A percentile compares a stretch with the other conserved stretches of the same genome.
These are phyloP conservation scores for Clarias fuscus DNA, from an alignment of 2,797 vertebrate genomes.

Conservation along the genomic window DNA sequence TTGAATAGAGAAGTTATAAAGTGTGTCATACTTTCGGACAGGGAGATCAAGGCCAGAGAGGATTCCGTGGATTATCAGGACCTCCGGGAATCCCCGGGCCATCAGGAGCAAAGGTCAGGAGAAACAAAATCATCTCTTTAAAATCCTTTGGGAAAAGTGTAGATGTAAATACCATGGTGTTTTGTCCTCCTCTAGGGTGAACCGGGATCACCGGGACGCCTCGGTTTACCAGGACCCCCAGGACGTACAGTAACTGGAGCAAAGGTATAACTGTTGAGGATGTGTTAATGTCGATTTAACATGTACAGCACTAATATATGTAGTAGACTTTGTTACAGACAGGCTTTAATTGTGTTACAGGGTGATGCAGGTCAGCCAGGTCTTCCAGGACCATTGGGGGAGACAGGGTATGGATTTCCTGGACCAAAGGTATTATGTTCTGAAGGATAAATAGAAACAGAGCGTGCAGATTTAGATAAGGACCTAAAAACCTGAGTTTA, in stretches of 20 bases:
- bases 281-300: neutral
- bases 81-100: constrained; percentile 81
- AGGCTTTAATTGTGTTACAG: constrained; percentile 61
- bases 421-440: constrained; percentile 79
- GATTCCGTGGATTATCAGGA: constrained; percentile 81
- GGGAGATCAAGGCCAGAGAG: constrained; percentile 89
- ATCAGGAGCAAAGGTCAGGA: constrained; percentile 80
- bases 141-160: neutral
- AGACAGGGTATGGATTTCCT: constrained; percentile 86
- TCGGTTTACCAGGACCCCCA: constrained; percentile 79
- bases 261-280: constrained; percentile 74
- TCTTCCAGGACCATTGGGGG: constrained; percentile 80
- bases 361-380: constrained; percentile 84
- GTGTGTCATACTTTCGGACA: constrained; percentile 50
- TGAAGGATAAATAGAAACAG: neutral
- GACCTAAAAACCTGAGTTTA: neutral
- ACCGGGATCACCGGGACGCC: constrained; percentile 78
- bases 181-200: constrained; percentile 76
- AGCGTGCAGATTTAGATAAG: neutral
- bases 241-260: constrained; percentile 81
- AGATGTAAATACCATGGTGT: neutral
- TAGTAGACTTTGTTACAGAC: neutral
- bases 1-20: neutral
- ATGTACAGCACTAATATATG: neutral
- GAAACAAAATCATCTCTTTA: neutral